These are phyloP conservation scores for Psilanteris sp. DNA, from an alignment of 1,140 invertebrate genomes.

Conservation along the genomic window DNA sequence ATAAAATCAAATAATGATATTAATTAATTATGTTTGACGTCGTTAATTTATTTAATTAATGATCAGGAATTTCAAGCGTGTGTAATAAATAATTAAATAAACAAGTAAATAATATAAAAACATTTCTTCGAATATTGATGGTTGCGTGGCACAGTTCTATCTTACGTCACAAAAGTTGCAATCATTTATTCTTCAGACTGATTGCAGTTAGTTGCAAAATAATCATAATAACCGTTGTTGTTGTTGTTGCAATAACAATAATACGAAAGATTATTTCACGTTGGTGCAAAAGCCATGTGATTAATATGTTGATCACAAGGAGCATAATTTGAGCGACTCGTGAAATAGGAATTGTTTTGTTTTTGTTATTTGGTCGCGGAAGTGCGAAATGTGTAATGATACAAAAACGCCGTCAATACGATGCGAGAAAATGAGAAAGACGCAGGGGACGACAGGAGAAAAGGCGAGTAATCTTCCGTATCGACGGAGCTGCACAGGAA, in stretches of 20 bases:
- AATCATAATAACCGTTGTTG: no score
- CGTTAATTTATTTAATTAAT: no score
- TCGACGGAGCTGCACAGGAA: slow-evolving; percentile 39
- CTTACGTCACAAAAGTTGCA: no score
- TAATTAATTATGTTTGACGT: no score
- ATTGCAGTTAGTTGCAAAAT: no score
- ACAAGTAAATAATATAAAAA: no score
- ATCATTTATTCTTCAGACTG: no score
- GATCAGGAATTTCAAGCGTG: no score
- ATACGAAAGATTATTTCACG: neutral
- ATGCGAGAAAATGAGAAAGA: slow-evolving; percentile 50
- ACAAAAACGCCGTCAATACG: slow-evolving; percentile 44
- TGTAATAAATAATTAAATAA: no score
- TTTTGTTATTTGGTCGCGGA: slow-evolving; percentile 37
- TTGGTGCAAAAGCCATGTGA: neutral
- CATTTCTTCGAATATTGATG: no score
- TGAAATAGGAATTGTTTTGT: slow-evolving; percentile 23
- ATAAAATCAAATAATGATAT: no score
- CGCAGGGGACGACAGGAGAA: slow-evolving; percentile 49
- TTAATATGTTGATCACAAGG: slow-evolving; percentile 1
- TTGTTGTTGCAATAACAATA: slow-evolving; percentile 11
- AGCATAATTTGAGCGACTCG: slow-evolving; percentile 6
- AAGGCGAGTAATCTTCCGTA: slow-evolving; percentile 52
- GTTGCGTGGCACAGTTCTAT: no score
- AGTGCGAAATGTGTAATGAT: slow-evolving; percentile 47